Evolutionary conservation across 2,888 invertebrate genomes (phyloP).

Genomic region (Stenchaetothrips biformis): DNA sequence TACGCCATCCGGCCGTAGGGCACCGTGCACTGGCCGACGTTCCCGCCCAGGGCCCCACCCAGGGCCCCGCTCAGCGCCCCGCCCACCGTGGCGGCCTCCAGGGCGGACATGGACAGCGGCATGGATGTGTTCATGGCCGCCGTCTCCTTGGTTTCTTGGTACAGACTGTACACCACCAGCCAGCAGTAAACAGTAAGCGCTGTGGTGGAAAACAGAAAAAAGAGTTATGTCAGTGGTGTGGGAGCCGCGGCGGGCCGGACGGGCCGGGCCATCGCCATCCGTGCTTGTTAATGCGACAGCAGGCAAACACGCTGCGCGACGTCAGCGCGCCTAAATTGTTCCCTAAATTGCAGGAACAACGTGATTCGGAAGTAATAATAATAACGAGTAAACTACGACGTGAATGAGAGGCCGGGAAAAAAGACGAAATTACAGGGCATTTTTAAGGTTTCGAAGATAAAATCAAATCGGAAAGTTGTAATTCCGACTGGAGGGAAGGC

Average conservation of each 20-base stretch:
- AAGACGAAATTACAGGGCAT: too few relatives aligned
- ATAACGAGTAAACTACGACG: too few relatives aligned
- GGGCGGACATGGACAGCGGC: slow-evolving; percentile 14
- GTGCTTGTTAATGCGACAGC: not conserved
- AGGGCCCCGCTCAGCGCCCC: not conserved
- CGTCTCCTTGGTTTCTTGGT: not conserved
- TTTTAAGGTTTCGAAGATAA: too few relatives aligned
- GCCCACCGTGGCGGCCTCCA: not conserved
- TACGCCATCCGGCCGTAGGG: slow-evolving; percentile 5
- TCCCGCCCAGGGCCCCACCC: too few relatives aligned
- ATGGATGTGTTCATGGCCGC: not conserved
- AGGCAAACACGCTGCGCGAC: too few relatives aligned
- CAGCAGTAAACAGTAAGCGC: slow-evolving; percentile 6
- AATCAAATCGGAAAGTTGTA: too few relatives aligned
- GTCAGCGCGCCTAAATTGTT: too few relatives aligned
- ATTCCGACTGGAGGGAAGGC: not conserved
- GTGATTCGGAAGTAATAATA: too few relatives aligned
- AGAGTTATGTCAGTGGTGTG: not conserved
- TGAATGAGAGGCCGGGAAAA: too few relatives aligned
- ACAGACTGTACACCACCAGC: slow-evolving; percentile 16
- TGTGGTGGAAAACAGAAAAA: not conserved
- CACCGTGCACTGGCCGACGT: not conserved
- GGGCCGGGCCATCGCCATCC: not conserved
- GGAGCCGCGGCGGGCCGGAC: not conserved
- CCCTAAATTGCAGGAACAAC: too few relatives aligned